Conservation (phyloP, 2,113 vertebrate species). For the Sylvia atricapilla region DNA sequence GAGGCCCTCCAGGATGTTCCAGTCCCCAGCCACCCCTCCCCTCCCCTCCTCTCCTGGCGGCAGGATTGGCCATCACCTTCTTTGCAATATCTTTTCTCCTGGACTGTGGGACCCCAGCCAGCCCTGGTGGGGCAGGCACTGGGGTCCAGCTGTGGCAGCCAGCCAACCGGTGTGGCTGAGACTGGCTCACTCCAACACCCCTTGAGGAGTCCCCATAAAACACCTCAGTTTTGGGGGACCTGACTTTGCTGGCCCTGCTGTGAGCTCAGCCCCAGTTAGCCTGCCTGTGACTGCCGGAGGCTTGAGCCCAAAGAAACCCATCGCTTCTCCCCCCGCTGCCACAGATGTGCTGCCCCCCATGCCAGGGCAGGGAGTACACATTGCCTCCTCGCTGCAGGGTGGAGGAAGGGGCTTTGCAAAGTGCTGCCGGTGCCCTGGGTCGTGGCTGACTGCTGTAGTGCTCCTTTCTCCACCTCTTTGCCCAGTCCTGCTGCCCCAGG, state of each 20-base stretch:
- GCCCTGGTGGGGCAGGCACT: background rate
- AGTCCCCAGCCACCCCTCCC: background rate
- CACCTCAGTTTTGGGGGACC: background rate
- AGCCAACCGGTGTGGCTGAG: rapidly evolving
- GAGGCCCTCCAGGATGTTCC: background rate
- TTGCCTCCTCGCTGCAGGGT: background rate
- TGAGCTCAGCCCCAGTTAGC: background rate
- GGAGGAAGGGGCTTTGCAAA: background rate
- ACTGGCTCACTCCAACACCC: background rate
- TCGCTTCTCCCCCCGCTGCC: background rate
- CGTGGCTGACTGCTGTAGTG: background rate
- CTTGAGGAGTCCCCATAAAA: background rate
- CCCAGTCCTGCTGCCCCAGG: background rate
- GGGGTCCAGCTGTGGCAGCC: background rate
- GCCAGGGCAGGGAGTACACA: background rate
- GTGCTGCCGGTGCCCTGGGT: rapidly evolving
- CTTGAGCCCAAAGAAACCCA: constrained; percentile 24
- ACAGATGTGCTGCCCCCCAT: background rate
- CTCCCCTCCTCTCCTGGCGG: background rate
- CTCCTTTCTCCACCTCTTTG: background rate
- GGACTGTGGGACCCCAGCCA: background rate
- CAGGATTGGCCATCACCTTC: background rate
- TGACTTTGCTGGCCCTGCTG: background rate
- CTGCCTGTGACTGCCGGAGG: background rate
- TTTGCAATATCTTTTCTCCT: constrained; percentile 48